Base-by-base conservation (phyloP, 2,888 invertebrate genomes). In the Furcula furcula region DNA sequence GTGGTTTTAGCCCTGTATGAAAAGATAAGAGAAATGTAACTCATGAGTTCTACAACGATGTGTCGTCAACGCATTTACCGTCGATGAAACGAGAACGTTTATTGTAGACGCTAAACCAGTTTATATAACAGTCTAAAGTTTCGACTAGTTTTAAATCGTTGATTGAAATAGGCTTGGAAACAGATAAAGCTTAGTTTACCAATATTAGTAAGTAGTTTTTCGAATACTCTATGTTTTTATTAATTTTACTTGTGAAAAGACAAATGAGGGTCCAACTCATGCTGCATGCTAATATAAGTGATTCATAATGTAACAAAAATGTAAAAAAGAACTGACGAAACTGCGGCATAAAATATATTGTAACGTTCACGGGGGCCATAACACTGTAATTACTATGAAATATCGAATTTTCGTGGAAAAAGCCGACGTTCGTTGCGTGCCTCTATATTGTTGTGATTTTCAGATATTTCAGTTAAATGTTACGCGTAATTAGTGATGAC, bases 281-380 rank as follows among this genome's bases (percentile, higher is more conserved):
- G 31, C 31, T 40, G 55, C 57, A 55, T 59, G 56, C 13, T 57
- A 49, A 39, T 46, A 39, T 56, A 58, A 45, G 14, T 48, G 43
- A 31, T 44, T 38, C 28, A 43, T 18, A 27, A 28, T 15, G 13
- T n/a, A 19, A 34, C 16, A 40, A n/a, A 48, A 47, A 37, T 64
- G 65, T 69, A 54, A 61, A 64, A 61, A 55, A 51, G 60, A 65
- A 60, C 55, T 62, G 65, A 69, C 58, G 55, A 63, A 57, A 55
- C 62, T 59, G 54, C 55, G 61, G 55, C 52, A 57, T 55, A 53
- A 28, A 44, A 10, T 28, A 13, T 51, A 46, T 50, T 46, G 40
- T 37, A 37, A 40, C 45, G 46, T 42, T 46, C 40, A 36, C 31
- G 48, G 45, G 48, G 50, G 56, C 56, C 54, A 32, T 21, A 49